Evolutionary conservation across 2,888 invertebrate genomes (phyloP).

Genomic region (Toxonevra muliebris): DNA sequence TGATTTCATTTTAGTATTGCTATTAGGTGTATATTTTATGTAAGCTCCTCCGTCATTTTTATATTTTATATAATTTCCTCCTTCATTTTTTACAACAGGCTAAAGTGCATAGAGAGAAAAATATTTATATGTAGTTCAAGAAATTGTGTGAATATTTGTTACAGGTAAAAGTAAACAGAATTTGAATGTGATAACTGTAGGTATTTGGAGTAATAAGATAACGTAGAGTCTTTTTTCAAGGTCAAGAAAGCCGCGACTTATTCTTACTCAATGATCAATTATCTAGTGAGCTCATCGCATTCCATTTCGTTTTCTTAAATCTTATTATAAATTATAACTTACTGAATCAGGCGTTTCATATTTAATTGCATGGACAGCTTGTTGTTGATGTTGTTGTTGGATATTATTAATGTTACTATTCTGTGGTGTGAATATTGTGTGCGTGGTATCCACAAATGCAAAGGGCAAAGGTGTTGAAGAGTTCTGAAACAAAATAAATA

Average conservation of each 20-base stretch:
- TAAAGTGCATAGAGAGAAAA: conserved; percentile 4
- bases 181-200: too few species aligned
- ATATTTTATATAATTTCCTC: too few species aligned
- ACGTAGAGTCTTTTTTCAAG: conserved; percentile 1
- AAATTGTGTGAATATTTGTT: too few species aligned
- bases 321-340: conserved; percentile 22
- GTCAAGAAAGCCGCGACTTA: conserved; percentile 13
- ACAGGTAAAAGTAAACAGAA: too few species aligned
- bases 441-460: conserved; percentile 44
- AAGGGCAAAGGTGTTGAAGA: too few species aligned
- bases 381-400: conserved; percentile 37
- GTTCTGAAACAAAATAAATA: too few species aligned
- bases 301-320: conserved; percentile 3
- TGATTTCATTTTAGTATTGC: conserved; percentile 59
- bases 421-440: conserved; percentile 54
- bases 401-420: conserved; percentile 40
- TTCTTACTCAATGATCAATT: conserved; percentile 17
- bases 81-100: conserved; percentile 34
- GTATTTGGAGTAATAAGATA: too few species aligned
- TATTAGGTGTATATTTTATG: conserved; percentile 59
- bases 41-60: too few species aligned
- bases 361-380: conserved; percentile 43
- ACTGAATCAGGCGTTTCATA: conserved; percentile 40
- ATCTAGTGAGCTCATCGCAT: not conserved
- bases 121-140: not conserved